Percentiles rank a stretch among this genome's conserved stretches.
phyloP scores from a whole-genome alignment of 1,140 invertebrate genomes.

The Ceratina japonica region DNA sequence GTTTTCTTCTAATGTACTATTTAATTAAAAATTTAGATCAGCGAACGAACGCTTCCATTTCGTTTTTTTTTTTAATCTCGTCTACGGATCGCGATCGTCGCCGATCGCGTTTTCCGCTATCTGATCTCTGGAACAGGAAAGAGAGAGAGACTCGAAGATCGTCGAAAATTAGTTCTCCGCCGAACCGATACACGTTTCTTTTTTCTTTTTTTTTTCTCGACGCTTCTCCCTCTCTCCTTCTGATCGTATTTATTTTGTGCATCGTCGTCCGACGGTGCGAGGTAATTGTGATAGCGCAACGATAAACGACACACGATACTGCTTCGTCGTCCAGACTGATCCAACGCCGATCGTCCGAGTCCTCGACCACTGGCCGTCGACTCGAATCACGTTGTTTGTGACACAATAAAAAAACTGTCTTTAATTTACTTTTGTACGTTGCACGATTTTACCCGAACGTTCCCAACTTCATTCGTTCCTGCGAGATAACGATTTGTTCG shows the following conservation, averaged over 20 bases:
- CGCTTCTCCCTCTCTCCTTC: constrained; percentile 26
- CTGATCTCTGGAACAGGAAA: constrained; percentile 51
- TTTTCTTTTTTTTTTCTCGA: not conserved
- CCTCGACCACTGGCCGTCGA: constrained; percentile 49
- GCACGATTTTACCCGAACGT: constrained; percentile 5
- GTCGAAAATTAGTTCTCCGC: not conserved
- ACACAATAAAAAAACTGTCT: constrained; percentile 61
- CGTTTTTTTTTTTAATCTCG: constrained; percentile 14
- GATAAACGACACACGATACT: constrained; percentile 45
- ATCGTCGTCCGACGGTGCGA: constrained; percentile 50
- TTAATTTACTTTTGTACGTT: constrained; percentile 49
- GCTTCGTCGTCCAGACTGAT: constrained; percentile 60
- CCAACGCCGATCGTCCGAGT: constrained; percentile 49
- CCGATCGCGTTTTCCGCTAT: constrained; percentile 40
- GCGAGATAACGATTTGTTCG: no score
- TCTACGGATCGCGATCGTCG: constrained; percentile 23
- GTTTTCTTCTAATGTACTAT: not conserved
- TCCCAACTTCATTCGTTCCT: no score
- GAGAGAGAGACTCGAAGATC: constrained; percentile 12
- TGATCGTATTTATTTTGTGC: constrained; percentile 50
- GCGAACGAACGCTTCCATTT: constrained; percentile 6
- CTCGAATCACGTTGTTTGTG: constrained; percentile 56
- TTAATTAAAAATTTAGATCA: not conserved
- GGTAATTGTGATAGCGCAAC: constrained; percentile 59
- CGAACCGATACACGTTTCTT: not conserved